Conservation (phyloP, 2,888 invertebrate species). For the Drosophila kanekoi region DNA sequence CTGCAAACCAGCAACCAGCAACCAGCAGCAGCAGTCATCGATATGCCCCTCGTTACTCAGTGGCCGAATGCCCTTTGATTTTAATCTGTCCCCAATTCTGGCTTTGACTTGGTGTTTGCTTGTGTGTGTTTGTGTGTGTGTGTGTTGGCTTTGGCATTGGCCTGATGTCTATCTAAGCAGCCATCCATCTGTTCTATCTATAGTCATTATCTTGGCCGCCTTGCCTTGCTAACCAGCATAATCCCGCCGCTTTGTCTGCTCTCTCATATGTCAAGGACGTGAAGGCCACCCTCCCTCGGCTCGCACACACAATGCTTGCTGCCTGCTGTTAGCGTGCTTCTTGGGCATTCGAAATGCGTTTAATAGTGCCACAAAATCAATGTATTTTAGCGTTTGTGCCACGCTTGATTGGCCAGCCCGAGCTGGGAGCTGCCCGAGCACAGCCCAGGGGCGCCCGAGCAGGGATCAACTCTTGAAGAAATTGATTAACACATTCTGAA, state of each 20-base stretch:
- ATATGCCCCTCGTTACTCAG: constrained; percentile 45
- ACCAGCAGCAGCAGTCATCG: constrained; percentile 49
- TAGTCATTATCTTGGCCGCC: constrained; percentile 55
- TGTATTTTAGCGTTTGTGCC: constrained; percentile 74
- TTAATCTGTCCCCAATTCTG: constrained; percentile 50
- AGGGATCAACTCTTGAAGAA: constrained; percentile 33
- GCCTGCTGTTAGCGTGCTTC: constrained; percentile 65
- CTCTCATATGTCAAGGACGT: constrained; percentile 63
- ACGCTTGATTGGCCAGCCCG: constrained; percentile 58
- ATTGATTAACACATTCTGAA: constrained; percentile 64
- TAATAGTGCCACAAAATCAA: constrained; percentile 80
- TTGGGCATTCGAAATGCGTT: constrained; percentile 61
- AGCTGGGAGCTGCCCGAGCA: too few relatives aligned
- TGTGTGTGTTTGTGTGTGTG: not conserved
- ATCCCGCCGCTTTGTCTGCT: constrained; percentile 33
- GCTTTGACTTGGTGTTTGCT: constrained; percentile 35
- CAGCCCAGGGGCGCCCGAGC: not conserved
- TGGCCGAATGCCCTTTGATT: constrained; percentile 60
- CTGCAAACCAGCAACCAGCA: constrained; percentile 10
- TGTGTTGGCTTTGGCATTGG: constrained; percentile 18
- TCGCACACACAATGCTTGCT: not conserved
- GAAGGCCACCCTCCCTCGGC: not conserved
- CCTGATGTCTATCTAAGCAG: constrained; percentile 55
- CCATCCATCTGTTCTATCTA: constrained; percentile 52
- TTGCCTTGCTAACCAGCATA: constrained; percentile 49